Evolutionary conservation across 2,113 vertebrate genomes (phyloP).

Genomic region (Rhineura floridana): DNA sequence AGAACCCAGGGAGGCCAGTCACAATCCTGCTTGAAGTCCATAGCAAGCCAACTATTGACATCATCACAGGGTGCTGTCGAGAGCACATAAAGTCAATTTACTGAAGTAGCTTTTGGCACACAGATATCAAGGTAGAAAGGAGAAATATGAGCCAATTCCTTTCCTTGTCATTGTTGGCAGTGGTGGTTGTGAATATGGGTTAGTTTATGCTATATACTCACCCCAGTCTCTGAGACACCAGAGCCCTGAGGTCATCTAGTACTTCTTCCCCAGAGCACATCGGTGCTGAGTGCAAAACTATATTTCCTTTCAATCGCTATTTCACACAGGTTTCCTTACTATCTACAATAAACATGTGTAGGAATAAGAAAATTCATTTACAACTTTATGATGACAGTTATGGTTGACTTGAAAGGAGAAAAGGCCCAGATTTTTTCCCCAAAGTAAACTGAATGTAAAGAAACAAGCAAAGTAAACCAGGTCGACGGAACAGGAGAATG

Average conservation of each 20-base stretch:
- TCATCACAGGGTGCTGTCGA: neutral
- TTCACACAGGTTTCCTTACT: neutral
- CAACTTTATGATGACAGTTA: slow-evolving; percentile 10
- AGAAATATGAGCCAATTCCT: neutral
- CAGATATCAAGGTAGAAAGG: too few relatives aligned
- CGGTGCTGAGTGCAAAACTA: neutral
- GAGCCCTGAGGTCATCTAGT: neutral
- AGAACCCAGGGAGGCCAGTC: neutral
- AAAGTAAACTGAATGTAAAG: slow-evolving; percentile 33
- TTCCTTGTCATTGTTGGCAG: neutral
- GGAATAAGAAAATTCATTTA: neutral
- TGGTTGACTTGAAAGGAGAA: slow-evolving; percentile 16
- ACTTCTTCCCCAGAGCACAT: neutral
- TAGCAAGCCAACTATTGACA: neutral
- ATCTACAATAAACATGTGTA: neutral
- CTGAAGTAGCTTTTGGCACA: neutral
- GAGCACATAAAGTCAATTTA: neutral
- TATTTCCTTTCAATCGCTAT: neutral
- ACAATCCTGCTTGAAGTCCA: neutral
- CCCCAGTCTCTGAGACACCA: neutral
- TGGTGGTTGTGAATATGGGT: neutral
- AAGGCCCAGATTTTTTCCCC: slow-evolving; percentile 17
- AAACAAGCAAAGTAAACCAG: slow-evolving; percentile 44
- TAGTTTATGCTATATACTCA: too few relatives aligned
- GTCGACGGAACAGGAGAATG: slow-evolving; percentile 42